Base-by-base conservation (phyloP, 1,140 invertebrate species). In the Lepidurus arcticus region DNA sequence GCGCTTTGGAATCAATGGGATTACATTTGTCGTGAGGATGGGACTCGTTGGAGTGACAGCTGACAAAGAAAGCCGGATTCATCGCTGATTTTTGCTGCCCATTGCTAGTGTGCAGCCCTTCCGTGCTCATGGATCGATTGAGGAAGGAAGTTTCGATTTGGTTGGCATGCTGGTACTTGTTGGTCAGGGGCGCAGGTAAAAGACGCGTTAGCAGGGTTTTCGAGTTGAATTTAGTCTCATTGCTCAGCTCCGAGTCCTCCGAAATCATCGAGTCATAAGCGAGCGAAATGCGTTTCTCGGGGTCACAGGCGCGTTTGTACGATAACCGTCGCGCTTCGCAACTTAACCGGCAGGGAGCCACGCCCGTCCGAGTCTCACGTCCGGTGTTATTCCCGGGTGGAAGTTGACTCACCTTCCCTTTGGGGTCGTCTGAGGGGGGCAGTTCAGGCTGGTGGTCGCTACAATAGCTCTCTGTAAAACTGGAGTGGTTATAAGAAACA, bases 261-360 rank as follows among this genome's bases (percentile, higher is more conserved):
- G 75, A 76, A 43, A 76, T 78, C 78, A 78, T 78, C 11, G 78
- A 78, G 45, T 78, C 78, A 11, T 75, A 78, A 8, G 34, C 78
- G 43, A 78, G 73, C 6, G 78, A 78, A 45, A 78, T 26, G 10
- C 78, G 21, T 44, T 78, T 78, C 11, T 78, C 78, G 6, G 78
- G 78, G 75, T 78, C 78, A 26, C 78, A 78, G 42, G 78, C 78
- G 9, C 78, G 73, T 74, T 78, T 78, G 78, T 78, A 78, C 7
- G 78, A 78, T 5, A 78, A 45, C 26, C 78, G 78, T 1, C 78
- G 78, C 4, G 78, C 44, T n/a, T 78, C 78, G 73, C 78, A 73
- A 26, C 24, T 42, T 43, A 78, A 44, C 73, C 42, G 45, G 5
- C 44, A 43, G 16, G 73, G 73, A 11, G 44, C n/a, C 13, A 47